Base-by-base conservation (phyloP, 2,113 vertebrate genomes). In the Sylvietta virens region DNA sequence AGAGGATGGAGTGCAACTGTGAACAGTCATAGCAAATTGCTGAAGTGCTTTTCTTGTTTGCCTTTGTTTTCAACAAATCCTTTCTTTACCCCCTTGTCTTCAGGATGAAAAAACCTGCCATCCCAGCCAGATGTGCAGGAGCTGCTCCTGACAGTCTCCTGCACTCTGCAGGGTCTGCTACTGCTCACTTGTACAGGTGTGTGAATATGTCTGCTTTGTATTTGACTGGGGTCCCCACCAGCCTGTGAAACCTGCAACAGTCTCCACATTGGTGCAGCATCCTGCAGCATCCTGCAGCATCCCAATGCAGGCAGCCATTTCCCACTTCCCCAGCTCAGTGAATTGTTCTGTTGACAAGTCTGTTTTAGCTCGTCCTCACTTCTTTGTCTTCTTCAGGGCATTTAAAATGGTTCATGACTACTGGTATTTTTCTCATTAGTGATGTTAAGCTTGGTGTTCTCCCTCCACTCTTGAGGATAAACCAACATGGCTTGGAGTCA, bases 281-380 rank as follows among this genome's bases (percentile, higher is more conserved):
- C 40, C 35, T n/a, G 39, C 57, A 60, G 15, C 58, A 35, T 6
- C 2, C 42, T 42, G 45, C 57, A 80, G 33, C 60, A 39, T 6
- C 4, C 1, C 30, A 61, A 13, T 15, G 10, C 58, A 40, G 50
- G 45, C 54, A 61, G 35, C 61, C 47, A 12, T 13, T 48, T 31
- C 60, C 30, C 26, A 54, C 17, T 60, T 35, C 44, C 74, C 57
- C 26, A 21, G 53, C 48, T 47, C 4, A 1, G 66, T 14, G 53
- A 85, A 51, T 1, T 1, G 15, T 44, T 50, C 10, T 0, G 0
- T 6, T 48, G 44, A 35, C 44, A 80, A 51, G 19, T 48, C 56
- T 58, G 21, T 37, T n/a, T 71, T 31, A 81, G 22, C 57, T 61
- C 35, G 14, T 40, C 62, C 27, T 90, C 66, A 28, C 45, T 82